phyloP scores from a whole-genome alignment of 1,140 invertebrate species.

The Sitobion miscanthi region DNA sequence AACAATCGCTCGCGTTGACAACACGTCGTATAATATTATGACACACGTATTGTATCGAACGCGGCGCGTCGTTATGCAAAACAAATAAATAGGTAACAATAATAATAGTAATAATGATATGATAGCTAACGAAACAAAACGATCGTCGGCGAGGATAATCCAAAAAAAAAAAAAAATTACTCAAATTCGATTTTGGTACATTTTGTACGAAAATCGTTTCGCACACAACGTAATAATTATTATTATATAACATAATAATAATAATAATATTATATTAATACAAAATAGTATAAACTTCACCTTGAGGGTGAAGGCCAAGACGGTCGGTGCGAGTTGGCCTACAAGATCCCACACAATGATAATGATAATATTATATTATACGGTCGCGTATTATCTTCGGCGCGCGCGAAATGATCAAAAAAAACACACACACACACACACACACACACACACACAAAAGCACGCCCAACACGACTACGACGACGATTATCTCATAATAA shows the following conservation, averaged over 20 bases:
- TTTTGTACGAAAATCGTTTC: background rate
- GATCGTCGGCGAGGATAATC: background rate
- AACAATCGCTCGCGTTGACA: background rate
- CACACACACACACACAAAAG: background rate
- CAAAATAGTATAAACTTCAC: slow-evolving; percentile 46
- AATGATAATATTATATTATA: background rate
- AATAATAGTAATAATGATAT: too few relatives aligned
- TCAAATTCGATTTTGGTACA: background rate
- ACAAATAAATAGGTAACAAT: background rate
- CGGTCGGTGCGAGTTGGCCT: background rate
- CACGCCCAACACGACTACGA: background rate
- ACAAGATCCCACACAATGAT: slow-evolving; percentile 25
- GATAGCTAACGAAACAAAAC: background rate
- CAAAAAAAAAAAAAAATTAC: background rate
- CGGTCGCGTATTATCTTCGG: background rate
- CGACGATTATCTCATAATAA: slow-evolving; percentile 31
- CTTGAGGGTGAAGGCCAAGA: slow-evolving; percentile 49
- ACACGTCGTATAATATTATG: background rate
- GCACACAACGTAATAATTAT: too few relatives aligned
- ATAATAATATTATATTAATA: background rate
- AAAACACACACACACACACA: background rate
- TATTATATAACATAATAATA: background rate
- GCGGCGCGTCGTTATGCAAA: background rate
- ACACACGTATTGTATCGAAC: background rate
- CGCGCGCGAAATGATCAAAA: background rate